Base-by-base conservation (phyloP, 2,113 vertebrate genomes). In the Apistogramma diplotaenia region DNA sequence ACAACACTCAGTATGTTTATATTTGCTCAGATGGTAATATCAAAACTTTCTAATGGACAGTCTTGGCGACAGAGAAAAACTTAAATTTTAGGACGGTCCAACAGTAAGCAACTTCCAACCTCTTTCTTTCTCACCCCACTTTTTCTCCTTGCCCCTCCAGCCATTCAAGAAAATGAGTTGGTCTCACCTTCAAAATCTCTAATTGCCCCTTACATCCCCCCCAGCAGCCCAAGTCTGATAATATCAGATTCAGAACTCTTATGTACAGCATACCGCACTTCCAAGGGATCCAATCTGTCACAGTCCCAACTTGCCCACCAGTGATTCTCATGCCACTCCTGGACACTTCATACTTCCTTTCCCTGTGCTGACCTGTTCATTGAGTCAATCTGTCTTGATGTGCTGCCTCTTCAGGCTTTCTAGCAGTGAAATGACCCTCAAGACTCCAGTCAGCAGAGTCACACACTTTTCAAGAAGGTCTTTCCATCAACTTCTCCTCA, bases 381-480 rank as follows among this genome's bases (percentile, higher is more conserved):
- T 5, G 51, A 84, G 78, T 71, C 73, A 56, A 79, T 83, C 81
- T 73, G 72, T 60, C 67, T 46, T 57, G 23, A 72, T 59, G 81
- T 5, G 3, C 27, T 60, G 33, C 84, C 77, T 86, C 79, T 67
- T 71, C 65, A 54, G 79, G 60, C 75, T 74, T 77, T 85, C 72
- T 49, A 25, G 55, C 51, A 5, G 71, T 53, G 75, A 71, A 87
- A 43, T 85, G 78, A 83, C 79, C 71, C 79, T 78, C 67, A 59
- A 77, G 70, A 75, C 75, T 61, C 76, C 56, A 79, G 79, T 83
- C 71, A 31, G 76, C 19, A 35, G 83, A 87, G 73, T 85, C 60
- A 67, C 31, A 78, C 78, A 78, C 81, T 78, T 82, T 46, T 85
- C 67, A 85, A 87, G 80, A 78, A 85, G 84, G 80, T 74, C 78